Conservation (phyloP, 2,797 vertebrate species). For the Sebastes taczanowskii region DNA sequence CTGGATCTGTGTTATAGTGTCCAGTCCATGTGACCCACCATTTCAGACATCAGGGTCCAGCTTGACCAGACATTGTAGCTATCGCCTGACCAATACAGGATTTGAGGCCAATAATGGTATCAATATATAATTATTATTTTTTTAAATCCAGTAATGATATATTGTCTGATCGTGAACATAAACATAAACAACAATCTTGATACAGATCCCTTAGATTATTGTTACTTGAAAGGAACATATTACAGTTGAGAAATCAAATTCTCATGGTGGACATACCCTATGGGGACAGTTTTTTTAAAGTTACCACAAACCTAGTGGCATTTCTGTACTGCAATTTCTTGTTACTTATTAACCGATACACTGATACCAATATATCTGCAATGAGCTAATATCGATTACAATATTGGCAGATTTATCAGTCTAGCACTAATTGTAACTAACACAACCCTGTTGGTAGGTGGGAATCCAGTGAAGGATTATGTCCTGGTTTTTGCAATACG, state of each 20-base stretch:
- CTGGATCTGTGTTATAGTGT: not conserved
- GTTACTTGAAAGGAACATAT: not conserved
- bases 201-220: not conserved
- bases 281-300: not conserved
- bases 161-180: not conserved
- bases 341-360: not conserved
- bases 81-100: not conserved
- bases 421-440: not conserved
- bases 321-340: not conserved
- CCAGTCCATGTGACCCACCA: not conserved
- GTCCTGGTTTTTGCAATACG: not conserved
- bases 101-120: not conserved
- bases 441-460: not conserved
- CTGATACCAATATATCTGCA: not conserved
- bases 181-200: not conserved
- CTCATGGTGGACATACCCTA: not conserved
- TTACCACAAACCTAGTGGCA: not conserved
- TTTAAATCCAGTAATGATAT: not conserved
- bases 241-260: not conserved
- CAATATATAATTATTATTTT: not conserved
- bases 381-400: fast-evolving
- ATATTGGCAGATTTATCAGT: not conserved
- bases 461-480: not conserved
- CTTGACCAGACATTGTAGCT: not conserved
- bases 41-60: not conserved